Base-by-base conservation (phyloP, 2,888 invertebrate genomes). In the Carcina quercana region DNA sequence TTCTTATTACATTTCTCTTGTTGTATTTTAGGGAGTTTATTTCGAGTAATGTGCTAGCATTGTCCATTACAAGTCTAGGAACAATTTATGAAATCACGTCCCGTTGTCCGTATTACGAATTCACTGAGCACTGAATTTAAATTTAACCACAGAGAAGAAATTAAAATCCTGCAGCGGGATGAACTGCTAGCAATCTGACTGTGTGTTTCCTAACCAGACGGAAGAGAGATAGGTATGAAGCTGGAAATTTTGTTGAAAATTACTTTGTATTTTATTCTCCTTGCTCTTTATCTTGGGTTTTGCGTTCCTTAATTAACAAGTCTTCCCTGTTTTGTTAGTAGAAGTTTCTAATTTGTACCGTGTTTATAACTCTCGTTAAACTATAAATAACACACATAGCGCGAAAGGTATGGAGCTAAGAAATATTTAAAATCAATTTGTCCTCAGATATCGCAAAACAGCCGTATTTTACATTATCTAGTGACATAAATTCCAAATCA, bases 91-190 rank as follows among this genome's bases (percentile, higher is more conserved):
- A 54, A 60, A 58, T 54, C 51, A 57, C 52, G 55, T 56, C 12
- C 48, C 52, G 45, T 48, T 48, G 44, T 48, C 52, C 42, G 45
- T 53, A 53, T 61, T 66, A 57, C 51, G 53, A 59, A 65, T 63
- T 63, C 63, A 53, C 51, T 42, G 54, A 54, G 63, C 57, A 46
- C 59, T 56, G 59, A 53, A 59, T 62, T 59, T 62, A 59, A 68
- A 66, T 67, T 67, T 53, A 50, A 62, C 43, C 24, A 43, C 47
- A 42, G 52, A 48, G 61, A 60, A 63, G 49, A 69, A 74, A 74
- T 73, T 68, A 71, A 74, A 75, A 72, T 62, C 50, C 58, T 50
- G 49, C 53, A 45, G 47, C 42, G 50, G 55, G 58, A 69, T 64
- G 55, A 60, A 66, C 61, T 61, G 50, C 53, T 46, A 52, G 47